A percentile compares a stretch with the other conserved stretches of the same genome.
Conservation (phyloP, 2,888 invertebrate species). For the Sarcophaga subvicina region DNA sequence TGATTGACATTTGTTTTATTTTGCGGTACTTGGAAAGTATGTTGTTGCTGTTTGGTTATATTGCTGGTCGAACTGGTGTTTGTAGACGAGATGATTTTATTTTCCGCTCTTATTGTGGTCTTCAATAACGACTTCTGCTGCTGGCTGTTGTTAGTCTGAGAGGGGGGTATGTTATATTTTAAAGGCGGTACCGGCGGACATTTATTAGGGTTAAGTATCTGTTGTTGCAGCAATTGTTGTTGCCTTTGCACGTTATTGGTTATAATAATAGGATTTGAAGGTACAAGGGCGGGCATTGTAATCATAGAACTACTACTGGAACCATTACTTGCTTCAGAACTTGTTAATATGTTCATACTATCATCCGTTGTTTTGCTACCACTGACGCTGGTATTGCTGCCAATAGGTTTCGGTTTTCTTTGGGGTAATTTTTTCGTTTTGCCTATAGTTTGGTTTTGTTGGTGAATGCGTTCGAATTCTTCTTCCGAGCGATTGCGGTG, state of each 20-base stretch:
- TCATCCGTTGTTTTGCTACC: slow-evolving; percentile 42
- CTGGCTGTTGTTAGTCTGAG: slow-evolving; percentile 16
- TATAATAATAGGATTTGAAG: slow-evolving; percentile 74
- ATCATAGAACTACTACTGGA: slow-evolving; percentile 49
- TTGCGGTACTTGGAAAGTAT: slow-evolving; percentile 67
- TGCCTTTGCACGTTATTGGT: slow-evolving; percentile 64
- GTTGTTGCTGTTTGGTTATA: slow-evolving; percentile 40
- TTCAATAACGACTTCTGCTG: slow-evolving; percentile 77
- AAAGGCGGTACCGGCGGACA: slow-evolving; percentile 78
- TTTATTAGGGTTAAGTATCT: slow-evolving; percentile 66
- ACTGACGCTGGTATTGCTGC: neutral
- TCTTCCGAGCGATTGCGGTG: slow-evolving; percentile 87
- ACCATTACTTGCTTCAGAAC: slow-evolving; percentile 40
- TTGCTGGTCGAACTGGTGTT: neutral
- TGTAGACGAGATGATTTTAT: slow-evolving; percentile 11
- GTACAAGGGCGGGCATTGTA: slow-evolving; percentile 76
- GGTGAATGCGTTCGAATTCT: slow-evolving; percentile 86
- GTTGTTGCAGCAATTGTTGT: slow-evolving; percentile 65
- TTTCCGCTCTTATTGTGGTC: slow-evolving; percentile 68
- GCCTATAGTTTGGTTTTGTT: slow-evolving; percentile 85
- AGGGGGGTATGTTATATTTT: slow-evolving; percentile 76
- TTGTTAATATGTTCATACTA: slow-evolving; percentile 40
- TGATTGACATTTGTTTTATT: slow-evolving; percentile 47
- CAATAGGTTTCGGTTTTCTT: slow-evolving; percentile 72
- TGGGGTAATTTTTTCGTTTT: slow-evolving; percentile 82